Base-by-base conservation (phyloP, 2,113 vertebrate species). In the Erinaceus europaeus region DNA sequence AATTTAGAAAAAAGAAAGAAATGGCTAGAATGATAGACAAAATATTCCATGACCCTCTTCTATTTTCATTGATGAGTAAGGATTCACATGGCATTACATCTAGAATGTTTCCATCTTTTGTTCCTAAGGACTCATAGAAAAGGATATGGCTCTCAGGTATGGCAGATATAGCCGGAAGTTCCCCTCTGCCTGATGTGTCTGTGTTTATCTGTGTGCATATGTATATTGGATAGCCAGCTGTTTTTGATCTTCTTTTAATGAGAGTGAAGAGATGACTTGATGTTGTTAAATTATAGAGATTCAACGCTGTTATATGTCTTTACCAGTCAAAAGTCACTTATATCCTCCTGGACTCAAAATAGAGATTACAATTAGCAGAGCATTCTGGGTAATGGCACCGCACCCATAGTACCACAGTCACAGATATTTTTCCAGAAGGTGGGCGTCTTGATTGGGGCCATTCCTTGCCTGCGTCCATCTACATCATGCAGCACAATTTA, bases 401-500 rank as follows among this genome's bases (percentile, higher is more conserved):
- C 65, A 72, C 34, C 69, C n/a, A 74, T 84, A 88, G 91, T 73
- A 27, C 27, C 57, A 42, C 36, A 86, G 90, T 83, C 67, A 85
- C 55, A 90, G 88, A 88, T 23, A 93, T 85, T 15, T 73, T 7
- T 3, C 36, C 46, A 85, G 57, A 91, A 90, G 76, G 68, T 80
- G 62, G 84, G 76, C 68, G 53, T 44, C 62, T 92, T 91, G 90
- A 95, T 88, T 90, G 72, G 46, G 80, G 10, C 50, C 90, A 86
- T 94, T 90, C 90, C 80, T 91, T 76, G 79, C 67, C 62, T 90
- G 68, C 57, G 20, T 94, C 62, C 86, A 80, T 84, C 84, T 90
- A 88, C 36, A 91, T 40, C 82, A 55, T 32, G 46, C 67, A 88
- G 90, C 92, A 80, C 84, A 92, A 90, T 94, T 94, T 80, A 73